Percentiles rank a stretch among this genome's conserved stretches.
Evolutionary conservation across 1,140 invertebrate species (phyloP).

Genomic region (Varroa destructor): DNA sequence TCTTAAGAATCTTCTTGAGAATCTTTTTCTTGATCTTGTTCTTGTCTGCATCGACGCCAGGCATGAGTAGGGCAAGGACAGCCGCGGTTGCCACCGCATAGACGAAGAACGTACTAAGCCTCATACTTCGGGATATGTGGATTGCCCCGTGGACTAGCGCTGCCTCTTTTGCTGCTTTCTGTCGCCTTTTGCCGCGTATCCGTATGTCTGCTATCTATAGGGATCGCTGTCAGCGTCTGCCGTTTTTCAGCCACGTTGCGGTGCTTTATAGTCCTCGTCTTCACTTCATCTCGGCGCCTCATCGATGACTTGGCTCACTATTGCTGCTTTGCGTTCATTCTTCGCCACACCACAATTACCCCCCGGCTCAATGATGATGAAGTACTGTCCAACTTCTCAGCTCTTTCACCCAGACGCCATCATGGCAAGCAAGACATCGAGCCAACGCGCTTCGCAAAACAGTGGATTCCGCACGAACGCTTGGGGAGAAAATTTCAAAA

Average conservation of each 20-base stretch:
- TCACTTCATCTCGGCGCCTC: background rate
- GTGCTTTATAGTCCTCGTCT: constrained; percentile 22
- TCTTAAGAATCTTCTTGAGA: constrained; percentile 24
- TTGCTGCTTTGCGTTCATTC: background rate
- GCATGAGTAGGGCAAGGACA: constrained; percentile 10
- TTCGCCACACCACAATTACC: constrained; percentile 24
- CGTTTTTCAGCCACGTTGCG: background rate
- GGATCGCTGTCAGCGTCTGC: too few species aligned
- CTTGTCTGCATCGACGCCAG: constrained; percentile 14
- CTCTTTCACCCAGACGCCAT: constrained; percentile 6
- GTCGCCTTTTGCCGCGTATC: too few species aligned
- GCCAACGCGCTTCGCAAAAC: background rate
- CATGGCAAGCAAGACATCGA: background rate
- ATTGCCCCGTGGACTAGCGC: background rate
- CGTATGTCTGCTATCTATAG: too few species aligned
- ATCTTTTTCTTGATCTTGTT: constrained; percentile 27
- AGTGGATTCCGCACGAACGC: background rate
- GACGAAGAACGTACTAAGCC: background rate
- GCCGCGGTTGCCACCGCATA: constrained; percentile 1
- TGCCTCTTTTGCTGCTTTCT: too few species aligned
- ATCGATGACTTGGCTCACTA: constrained; percentile 28
- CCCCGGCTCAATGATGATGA: constrained; percentile 25
- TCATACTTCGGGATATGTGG: background rate
- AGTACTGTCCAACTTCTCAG: constrained; percentile 27
- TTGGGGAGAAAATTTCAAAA: constrained; percentile 27